Percentiles rank a stretch among this genome's conserved stretches.
Evolutionary conservation across 2,888 invertebrate species (phyloP).

Genomic region (Scelioninae gen. 2): DNA sequence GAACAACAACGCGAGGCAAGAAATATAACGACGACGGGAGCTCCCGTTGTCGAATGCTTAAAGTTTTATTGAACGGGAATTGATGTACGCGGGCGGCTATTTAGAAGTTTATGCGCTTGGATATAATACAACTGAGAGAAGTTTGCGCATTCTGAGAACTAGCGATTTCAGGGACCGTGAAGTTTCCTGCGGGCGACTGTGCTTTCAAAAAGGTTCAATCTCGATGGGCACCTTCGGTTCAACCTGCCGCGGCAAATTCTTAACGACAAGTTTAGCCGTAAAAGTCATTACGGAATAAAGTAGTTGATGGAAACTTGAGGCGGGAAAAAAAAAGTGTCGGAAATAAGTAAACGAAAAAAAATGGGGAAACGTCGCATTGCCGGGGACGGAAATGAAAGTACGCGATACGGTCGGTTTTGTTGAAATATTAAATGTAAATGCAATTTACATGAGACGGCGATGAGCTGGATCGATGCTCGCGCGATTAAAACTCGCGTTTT

Average conservation of each 20-base stretch:
- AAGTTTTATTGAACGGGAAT: conserved; percentile 38
- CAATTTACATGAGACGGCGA: conserved; percentile 22
- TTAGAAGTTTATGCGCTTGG: conserved; percentile 50
- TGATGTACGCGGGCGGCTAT: conserved; percentile 30
- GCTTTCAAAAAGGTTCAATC: conserved; percentile 52
- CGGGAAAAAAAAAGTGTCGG: not conserved
- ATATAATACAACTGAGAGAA: conserved; percentile 48
- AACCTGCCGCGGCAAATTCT: conserved; percentile 31
- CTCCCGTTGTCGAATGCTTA: conserved; percentile 27
- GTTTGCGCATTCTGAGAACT: conserved; percentile 45
- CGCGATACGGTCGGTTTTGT: not conserved
- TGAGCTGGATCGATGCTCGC: too few relatives aligned
- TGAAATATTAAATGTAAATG: conserved; percentile 4
- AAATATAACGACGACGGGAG: too few relatives aligned
- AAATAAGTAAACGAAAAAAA: conserved; percentile 4
- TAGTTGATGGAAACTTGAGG: conserved; percentile 12
- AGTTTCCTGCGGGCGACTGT: conserved; percentile 43
- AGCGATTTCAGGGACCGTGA: conserved; percentile 38
- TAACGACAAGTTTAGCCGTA: conserved; percentile 33
- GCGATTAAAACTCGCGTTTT: too few relatives aligned
- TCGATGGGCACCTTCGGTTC: conserved; percentile 41
- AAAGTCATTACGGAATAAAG: conserved; percentile 29
- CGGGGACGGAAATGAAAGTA: not conserved
- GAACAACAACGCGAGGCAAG: conserved; percentile 15
- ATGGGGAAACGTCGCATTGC: not conserved